Evolutionary conservation across 2,888 invertebrate species (phyloP).

Genomic region (Deilephila porcellus): DNA sequence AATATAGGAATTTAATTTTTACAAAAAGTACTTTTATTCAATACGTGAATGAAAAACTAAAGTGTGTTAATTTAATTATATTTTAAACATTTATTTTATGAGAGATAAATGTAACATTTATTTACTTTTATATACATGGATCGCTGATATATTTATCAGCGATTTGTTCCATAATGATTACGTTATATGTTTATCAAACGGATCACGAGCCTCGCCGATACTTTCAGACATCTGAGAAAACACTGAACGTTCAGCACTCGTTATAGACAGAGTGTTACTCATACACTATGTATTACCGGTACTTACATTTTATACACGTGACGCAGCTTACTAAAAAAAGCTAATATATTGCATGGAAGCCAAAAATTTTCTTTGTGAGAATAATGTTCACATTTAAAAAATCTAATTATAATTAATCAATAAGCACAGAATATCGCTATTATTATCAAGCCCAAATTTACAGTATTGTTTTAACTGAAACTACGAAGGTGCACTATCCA

Average conservation of each 20-base stretch:
- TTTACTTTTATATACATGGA: background rate
- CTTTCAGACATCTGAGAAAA: background rate
- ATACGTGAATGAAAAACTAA: no score
- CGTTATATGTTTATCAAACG: background rate
- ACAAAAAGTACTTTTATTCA: no score
- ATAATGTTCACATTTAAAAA: no score
- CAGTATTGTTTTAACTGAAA: no score
- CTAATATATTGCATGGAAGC: background rate
- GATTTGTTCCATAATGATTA: background rate
- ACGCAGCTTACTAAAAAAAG: conserved; percentile 12
- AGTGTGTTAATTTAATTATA: no score
- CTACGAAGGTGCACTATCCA: no score
- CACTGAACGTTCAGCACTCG: background rate
- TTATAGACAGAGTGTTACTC: conserved; percentile 12
- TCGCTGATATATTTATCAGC: background rate
- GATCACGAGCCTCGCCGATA: background rate
- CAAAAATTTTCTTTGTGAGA: background rate
- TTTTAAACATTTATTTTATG: no score
- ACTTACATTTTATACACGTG: conserved; percentile 8
- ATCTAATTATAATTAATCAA: no score
- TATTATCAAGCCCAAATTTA: no score
- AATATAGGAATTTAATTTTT: no score
- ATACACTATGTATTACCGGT: background rate
- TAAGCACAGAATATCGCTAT: no score
- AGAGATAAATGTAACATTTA: background rate